Evolutionary conservation across 2,113 vertebrate species (phyloP).

Genomic region (Calidris pygmaea): DNA sequence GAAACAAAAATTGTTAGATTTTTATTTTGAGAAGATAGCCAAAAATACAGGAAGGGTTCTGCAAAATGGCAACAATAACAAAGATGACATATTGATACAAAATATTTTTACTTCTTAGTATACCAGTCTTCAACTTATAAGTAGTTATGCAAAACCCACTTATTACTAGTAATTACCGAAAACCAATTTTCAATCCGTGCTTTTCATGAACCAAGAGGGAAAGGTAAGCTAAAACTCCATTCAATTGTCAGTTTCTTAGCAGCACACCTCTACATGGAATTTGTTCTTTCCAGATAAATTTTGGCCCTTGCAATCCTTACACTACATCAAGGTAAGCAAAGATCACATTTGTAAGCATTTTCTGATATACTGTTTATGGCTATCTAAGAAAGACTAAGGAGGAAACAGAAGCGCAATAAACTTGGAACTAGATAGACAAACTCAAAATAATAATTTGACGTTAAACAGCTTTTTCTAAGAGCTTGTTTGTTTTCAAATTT

Average conservation of each 20-base stretch:
- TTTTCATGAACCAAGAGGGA: not conserved
- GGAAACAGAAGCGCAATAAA: not conserved
- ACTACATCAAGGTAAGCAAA: not conserved
- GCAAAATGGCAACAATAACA: not conserved
- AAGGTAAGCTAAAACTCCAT: not conserved
- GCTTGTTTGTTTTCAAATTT: not conserved
- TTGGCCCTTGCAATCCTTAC: not conserved
- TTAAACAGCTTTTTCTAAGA: not conserved
- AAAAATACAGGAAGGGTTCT: not conserved
- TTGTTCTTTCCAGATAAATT: not conserved
- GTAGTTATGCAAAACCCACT: not conserved
- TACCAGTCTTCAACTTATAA: not conserved
- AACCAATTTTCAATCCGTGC: not conserved
- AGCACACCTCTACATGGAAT: not conserved
- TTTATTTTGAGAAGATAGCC: not conserved
- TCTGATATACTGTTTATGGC: not conserved
- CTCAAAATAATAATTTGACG: not conserved
- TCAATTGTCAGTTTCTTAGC: not conserved
- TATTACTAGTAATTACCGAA: not conserved
- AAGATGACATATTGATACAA: not conserved
- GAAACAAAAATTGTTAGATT: not conserved
- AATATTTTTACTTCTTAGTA: not conserved
- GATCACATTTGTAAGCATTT: not conserved
- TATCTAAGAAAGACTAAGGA: not conserved
- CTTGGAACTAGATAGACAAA: not conserved